Conservation (phyloP, 92 coral and sea anemone species). For the Porites evermanni region DNA sequence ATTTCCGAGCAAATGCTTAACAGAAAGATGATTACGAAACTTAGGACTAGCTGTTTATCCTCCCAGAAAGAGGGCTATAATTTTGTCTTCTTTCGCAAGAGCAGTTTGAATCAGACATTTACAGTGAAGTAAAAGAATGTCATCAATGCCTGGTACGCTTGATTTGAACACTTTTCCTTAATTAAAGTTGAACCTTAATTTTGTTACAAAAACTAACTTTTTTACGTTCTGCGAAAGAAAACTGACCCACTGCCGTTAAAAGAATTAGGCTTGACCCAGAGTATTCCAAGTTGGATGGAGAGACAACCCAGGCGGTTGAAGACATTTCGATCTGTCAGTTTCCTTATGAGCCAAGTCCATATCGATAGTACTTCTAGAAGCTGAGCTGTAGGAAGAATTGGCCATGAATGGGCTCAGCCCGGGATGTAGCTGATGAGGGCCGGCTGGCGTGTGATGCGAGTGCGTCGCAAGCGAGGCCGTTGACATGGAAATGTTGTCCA, state of each 20-base stretch:
- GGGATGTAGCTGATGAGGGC: conserved; percentile 60
- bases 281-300: conserved; percentile 83
- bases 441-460: conserved; percentile 72
- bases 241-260: not conserved
- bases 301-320: conserved; percentile 72
- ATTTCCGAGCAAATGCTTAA: too few species aligned
- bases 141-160: not conserved
- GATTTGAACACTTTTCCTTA: not conserved
- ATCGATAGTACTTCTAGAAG: conserved; percentile 63
- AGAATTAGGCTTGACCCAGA: conserved; percentile 65
- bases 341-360: conserved; percentile 60
- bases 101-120: too few species aligned
- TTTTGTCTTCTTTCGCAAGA: too few species aligned
- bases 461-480: conserved; percentile 64
- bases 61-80: too few species aligned
- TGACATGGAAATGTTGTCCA: conserved; percentile 75
- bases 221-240: not conserved
- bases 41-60: too few species aligned
- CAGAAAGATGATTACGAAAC: too few species aligned
- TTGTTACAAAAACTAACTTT: not conserved
- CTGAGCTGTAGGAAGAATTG: conserved; percentile 50
- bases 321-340: conserved; percentile 67
- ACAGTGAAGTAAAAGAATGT: not conserved
- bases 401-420: conserved; percentile 66
- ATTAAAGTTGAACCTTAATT: too few species aligned